phyloP scores from a whole-genome alignment of 2,888 invertebrate genomes.

The Drosophila nr. fundita region DNA sequence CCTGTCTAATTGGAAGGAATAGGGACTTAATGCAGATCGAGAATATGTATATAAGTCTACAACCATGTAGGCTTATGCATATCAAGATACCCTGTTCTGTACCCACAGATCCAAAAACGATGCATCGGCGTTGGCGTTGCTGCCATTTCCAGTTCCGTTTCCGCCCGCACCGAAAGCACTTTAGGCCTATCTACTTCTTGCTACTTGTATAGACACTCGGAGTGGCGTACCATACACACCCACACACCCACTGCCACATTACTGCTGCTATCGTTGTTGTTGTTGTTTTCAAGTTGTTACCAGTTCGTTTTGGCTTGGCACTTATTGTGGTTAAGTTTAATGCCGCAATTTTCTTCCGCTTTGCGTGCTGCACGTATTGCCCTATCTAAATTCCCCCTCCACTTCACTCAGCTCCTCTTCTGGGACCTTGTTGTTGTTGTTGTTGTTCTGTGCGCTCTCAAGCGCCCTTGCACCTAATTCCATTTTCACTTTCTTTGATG shows the following conservation, averaged over 20 bases:
- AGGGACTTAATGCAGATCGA: not conserved
- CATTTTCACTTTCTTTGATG: constrained; percentile 81
- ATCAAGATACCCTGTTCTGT: not conserved
- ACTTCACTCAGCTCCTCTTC: not conserved
- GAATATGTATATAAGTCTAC: not conserved
- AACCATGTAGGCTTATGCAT: not conserved
- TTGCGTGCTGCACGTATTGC: constrained; percentile 71
- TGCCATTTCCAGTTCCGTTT: constrained; percentile 70
- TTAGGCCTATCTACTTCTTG: constrained; percentile 65
- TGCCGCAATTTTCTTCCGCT: constrained; percentile 71
- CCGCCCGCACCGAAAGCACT: constrained; percentile 61
- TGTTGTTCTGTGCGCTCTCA: constrained; percentile 28
- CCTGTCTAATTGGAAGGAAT: not conserved
- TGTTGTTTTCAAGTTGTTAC: constrained; percentile 52
- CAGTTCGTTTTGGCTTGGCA: constrained; percentile 61
- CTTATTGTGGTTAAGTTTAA: constrained; percentile 77
- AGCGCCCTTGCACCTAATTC: constrained; percentile 73
- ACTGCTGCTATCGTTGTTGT: constrained; percentile 11
- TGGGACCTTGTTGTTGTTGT: not conserved
- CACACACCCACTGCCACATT: constrained; percentile 11
- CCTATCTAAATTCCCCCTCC: constrained; percentile 1
- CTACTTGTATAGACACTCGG: constrained; percentile 43
- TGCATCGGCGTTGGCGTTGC: constrained; percentile 35
- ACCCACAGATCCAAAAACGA: not conserved
- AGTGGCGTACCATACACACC: constrained; percentile 27